Conservation (phyloP, 2,797 vertebrate genomes). For the Helicolenus hilgendorfi region DNA sequence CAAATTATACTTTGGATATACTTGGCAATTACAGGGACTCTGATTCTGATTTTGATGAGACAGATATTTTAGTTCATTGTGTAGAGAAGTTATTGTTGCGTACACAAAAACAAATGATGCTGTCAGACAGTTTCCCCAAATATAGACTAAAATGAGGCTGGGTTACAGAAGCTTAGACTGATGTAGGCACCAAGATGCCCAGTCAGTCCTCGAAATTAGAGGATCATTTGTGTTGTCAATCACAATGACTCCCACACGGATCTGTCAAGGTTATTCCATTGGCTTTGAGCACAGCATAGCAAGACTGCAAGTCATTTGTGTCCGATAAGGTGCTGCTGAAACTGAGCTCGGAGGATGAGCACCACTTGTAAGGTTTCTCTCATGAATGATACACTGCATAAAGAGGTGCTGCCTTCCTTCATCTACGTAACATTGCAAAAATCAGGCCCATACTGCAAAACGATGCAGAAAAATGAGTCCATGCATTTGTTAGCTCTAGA, state of each 20-base stretch:
- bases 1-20: not conserved
- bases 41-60: not conserved
- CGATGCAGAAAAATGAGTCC: too few relatives aligned
- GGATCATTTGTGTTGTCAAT: conserved; percentile 23
- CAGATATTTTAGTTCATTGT: not conserved
- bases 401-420: not conserved
- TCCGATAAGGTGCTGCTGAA: not conserved
- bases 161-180: not conserved
- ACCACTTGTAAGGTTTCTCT: not conserved
- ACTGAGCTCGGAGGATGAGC: not conserved
- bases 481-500: too few relatives aligned
- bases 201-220: conserved; percentile 7
- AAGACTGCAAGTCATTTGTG: not conserved
- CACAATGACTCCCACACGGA: conserved; percentile 19
- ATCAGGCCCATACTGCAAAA: too few relatives aligned
- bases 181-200: not conserved
- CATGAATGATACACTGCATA: not conserved
- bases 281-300: not conserved
- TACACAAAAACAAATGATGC: not conserved
- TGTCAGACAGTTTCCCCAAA: not conserved
- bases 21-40: not conserved
- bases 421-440: too few relatives aligned
- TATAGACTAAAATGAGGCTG: not conserved
- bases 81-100: not conserved
- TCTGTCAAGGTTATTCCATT: conserved; percentile 28